A percentile compares a stretch with the other conserved stretches of the same genome.
Evolutionary conservation across 2,888 invertebrate genomes (phyloP).

Genomic region (Rhagonycha lutea): DNA sequence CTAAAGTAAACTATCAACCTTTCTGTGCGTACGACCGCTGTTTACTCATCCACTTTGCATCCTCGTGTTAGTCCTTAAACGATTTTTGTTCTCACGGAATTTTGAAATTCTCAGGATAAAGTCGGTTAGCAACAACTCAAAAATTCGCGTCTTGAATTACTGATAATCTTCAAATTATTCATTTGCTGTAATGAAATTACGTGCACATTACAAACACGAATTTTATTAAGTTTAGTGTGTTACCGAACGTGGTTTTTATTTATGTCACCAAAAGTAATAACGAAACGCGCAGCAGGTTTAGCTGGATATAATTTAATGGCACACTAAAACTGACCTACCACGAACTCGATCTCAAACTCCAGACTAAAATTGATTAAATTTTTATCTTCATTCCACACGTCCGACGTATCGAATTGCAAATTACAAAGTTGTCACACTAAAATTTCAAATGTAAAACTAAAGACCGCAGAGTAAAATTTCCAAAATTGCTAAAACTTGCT

Average conservation of each 20-base stretch:
- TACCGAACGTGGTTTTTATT: constrained; percentile 25
- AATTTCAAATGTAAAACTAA: neutral
- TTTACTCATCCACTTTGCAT: constrained; percentile 54
- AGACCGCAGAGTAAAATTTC: neutral
- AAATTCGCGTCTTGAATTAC: constrained; percentile 18
- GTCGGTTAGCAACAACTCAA: constrained; percentile 12
- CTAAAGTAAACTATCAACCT: constrained; percentile 37
- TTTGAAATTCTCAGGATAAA: constrained; percentile 14
- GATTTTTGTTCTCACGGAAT: constrained; percentile 31
- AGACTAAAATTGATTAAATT: neutral
- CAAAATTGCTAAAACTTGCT: neutral
- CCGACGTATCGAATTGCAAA: neutral
- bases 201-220: constrained; percentile 4
- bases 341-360: constrained; percentile 10
- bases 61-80: constrained; percentile 48
- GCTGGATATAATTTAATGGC: constrained; percentile 17
- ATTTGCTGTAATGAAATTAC: constrained; percentile 6
- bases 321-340: constrained; percentile 30
- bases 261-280: constrained; percentile 17
- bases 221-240: constrained; percentile 27
- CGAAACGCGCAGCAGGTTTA: neutral
- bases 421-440: neutral
- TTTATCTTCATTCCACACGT: neutral
- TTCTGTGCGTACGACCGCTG: constrained; percentile 45
- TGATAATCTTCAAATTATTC: constrained; percentile 5